These are phyloP conservation scores for Microplitis manilae DNA, from an alignment of 2,888 invertebrate genomes.

Conservation along the genomic window DNA sequence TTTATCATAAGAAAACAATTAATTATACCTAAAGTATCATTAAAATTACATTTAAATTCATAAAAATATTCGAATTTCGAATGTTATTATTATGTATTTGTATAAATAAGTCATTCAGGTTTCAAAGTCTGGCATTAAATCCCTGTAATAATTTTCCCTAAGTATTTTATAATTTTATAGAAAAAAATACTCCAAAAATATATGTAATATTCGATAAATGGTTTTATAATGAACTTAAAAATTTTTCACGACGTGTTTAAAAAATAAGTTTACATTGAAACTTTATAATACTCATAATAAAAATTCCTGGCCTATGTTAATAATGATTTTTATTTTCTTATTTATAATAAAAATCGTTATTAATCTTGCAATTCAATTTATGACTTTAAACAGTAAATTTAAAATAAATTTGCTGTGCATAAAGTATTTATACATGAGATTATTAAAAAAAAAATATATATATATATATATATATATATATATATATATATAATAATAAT, in stretches of 20 bases:
- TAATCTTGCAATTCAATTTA: background rate
- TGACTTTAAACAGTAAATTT: background rate
- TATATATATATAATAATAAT: background rate
- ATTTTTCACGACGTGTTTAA: too few relatives aligned
- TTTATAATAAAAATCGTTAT: background rate
- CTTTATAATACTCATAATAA: too few relatives aligned
- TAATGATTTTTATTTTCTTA: too few relatives aligned
- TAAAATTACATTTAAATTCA: background rate
- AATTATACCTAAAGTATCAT: background rate
- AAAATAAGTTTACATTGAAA: too few relatives aligned
- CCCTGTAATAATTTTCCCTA: background rate
- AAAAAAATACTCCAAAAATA: background rate
- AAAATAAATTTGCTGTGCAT: background rate
- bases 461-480: too few relatives aligned
- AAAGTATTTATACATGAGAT: background rate
- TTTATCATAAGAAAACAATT: background rate
- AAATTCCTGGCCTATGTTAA: too few relatives aligned
- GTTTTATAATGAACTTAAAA: too few relatives aligned
- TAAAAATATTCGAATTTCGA: background rate
- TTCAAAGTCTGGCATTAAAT: background rate
- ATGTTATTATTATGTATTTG: background rate
- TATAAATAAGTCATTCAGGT: background rate
- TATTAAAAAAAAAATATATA: background rate
- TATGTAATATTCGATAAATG: too few relatives aligned
- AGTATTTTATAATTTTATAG: background rate